Base-by-base conservation (phyloP, 2,113 vertebrate species). In the Pantherophis guttatus region DNA sequence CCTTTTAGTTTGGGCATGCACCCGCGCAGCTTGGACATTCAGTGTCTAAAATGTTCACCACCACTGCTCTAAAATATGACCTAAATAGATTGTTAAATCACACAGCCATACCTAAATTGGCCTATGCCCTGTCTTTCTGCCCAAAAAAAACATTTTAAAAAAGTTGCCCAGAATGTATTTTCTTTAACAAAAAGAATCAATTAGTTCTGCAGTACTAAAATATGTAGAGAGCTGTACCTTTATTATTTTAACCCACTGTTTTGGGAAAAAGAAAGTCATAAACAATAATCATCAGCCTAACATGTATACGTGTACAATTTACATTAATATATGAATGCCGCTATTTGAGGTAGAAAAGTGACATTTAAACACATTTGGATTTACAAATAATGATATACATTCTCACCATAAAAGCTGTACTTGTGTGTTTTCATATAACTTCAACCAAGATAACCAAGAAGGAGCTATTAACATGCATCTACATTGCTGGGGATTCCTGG, bases 41-140 rank as follows among this genome's bases (percentile, higher is more conserved):
- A 50, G 48, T 50, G 48, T 50, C 5, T 50, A 50, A 50, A 50
- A 50, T 6, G 48, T 50, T 50, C 6, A 7, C 48, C 48, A 50
- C 6, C 48, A 50, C 48, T 93, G 94, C 92, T 96, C 93, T 44
- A 95, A 92, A 53, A 94, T 93, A 86, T 95, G 96, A 96, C 95
- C 92, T 96, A 95, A 95, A 89, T 9, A 62, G 91, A 94, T 93
- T 93, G 95, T 92, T 95, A 95, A 92, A 90, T 85, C 85, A 70
- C 26, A 0, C 2, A 94, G 87, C 81, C 93, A 93, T 33, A 59
- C 59, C 91, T 94, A 65, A 89, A 59, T 53, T 19, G 94, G 93
- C 87, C 24, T 57, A 93, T 1, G 54, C 50, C 15, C 89, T 26
- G 44, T 17, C 6, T 93, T 19, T 75, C 94, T n/a, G 39, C 1